Evolutionary conservation across 2,113 vertebrate genomes (phyloP).

Genomic region (Smithornis capensis): DNA sequence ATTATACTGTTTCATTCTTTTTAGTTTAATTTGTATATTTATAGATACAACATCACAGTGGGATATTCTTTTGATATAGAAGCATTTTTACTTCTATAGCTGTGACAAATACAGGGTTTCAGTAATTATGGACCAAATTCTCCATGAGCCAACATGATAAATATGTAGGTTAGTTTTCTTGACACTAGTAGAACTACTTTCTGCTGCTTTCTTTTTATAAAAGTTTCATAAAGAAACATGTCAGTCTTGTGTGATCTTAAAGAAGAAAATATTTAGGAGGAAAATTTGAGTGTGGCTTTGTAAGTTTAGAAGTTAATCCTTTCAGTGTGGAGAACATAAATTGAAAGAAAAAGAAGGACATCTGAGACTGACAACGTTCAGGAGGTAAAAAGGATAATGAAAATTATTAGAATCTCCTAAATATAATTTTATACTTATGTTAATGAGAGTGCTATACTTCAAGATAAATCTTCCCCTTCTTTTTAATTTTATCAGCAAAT

Average conservation of each 20-base stretch:
- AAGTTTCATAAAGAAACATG: neutral
- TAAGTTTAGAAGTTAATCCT: neutral
- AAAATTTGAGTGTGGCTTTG: neutral
- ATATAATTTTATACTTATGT: neutral
- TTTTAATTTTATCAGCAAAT: neutral
- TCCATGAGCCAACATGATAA: neutral
- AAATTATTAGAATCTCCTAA: neutral
- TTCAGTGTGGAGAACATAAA: neutral
- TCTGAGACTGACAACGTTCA: neutral
- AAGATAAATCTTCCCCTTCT: neutral
- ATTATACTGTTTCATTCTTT: conserved; percentile 14
- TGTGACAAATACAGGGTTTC: neutral
- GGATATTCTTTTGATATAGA: neutral
- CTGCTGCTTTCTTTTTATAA: neutral
- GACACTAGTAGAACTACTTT: neutral
- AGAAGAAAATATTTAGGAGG: neutral
- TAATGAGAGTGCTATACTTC: neutral
- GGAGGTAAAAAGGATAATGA: neutral
- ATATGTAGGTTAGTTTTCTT: neutral
- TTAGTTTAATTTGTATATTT: neutral
- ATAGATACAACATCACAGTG: neutral
- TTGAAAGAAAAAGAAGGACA: neutral
- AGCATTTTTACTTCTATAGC: neutral
- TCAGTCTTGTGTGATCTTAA: neutral
- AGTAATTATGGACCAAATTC: neutral